phyloP scores from a whole-genome alignment of 2,113 vertebrate species.

The Eclectus roratus region DNA sequence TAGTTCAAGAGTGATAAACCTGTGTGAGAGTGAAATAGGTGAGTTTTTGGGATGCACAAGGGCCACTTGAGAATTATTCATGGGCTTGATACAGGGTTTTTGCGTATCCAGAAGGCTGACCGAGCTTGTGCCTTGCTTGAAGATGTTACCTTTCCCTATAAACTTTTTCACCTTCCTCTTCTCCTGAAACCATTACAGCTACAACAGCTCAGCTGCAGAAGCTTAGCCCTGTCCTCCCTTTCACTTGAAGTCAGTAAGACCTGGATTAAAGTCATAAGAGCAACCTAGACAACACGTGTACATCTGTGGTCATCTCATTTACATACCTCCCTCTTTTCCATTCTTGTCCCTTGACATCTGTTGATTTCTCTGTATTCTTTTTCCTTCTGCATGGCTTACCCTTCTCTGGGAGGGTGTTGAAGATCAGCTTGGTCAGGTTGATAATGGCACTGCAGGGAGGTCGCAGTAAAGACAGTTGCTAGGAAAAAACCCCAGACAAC shows the following conservation, averaged over 20 bases:
- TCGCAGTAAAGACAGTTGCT: neutral
- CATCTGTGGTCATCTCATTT: neutral
- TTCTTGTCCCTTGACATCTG: neutral
- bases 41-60: neutral
- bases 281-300: rapidly evolving
- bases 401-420: neutral
- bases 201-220: neutral
- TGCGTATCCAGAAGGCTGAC: neutral
- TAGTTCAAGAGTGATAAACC: neutral
- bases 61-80: neutral
- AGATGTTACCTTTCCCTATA: neutral
- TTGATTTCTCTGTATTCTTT: neutral
- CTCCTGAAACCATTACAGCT: neutral
- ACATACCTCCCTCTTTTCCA: neutral
- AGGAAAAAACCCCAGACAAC: neutral
- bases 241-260: neutral
- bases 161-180: neutral
- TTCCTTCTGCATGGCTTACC: neutral
- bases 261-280: neutral
- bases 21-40: neutral
- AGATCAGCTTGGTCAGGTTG: too few relatives aligned
- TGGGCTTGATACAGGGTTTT: neutral
- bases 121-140: neutral
- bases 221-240: neutral
- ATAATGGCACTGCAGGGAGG: neutral